Base-by-base conservation (phyloP, 2,888 invertebrate genomes). In the Myathropa florea region DNA sequence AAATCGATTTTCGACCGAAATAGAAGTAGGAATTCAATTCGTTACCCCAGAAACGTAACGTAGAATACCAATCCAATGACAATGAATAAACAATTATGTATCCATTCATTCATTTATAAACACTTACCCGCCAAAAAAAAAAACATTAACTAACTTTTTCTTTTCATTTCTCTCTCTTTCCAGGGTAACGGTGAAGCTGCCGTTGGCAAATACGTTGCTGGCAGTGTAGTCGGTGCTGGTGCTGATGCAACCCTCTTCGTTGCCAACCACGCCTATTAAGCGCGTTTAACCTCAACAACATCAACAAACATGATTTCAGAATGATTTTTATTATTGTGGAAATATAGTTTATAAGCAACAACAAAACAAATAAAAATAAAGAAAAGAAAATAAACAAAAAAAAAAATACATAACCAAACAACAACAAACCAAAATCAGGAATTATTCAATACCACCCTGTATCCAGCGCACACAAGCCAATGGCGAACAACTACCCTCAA, bases 231-330 rank as follows among this genome's bases (percentile, higher is more conserved):
- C 91, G 97, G 98, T 91, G 95, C 95, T 91, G 98, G 98, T 89
- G 98, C 96, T 71, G 97, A 96, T 3, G 95, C 97, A 90, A 96
- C 96, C 88, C 95, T 99, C 89, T 99, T 98, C 93, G 96, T 99
- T 89, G 97, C 98, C 91, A 97, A 99, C 93, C 99, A 99, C 93
- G 97, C 97, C 89, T 99, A 99, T 93, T 99, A 98, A 95, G 82
- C 67, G 39, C 71, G 59, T 10, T 65, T 39, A 60, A 60, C 67
- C 28, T 26, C 53, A 61, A 75, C 73, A 65, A 26, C 10, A 71
- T 59, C 26, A 68, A 53, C 46, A 81, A 72, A 77, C 53, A 77
- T 65, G 55, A 76, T 84, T 68, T 72, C 71, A 39, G 53, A 65
- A 81, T 84, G 65, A 81, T 78, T 85, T 85, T 85, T 77, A 85